phyloP scores from a whole-genome alignment of 2,888 invertebrate genomes.

The Lasius fuliginosus region DNA sequence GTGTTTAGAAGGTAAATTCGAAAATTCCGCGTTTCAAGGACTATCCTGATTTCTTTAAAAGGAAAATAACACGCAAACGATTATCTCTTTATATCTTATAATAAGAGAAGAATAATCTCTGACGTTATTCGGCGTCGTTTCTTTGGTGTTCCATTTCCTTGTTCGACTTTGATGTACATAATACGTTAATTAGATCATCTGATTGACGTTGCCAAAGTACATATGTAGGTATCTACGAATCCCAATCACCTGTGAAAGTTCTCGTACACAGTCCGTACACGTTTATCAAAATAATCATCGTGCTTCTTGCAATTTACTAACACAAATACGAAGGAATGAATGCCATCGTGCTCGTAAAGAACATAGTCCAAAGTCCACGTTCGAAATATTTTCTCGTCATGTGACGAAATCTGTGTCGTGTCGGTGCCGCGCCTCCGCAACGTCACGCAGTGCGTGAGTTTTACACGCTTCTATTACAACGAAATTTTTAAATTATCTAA shows the following conservation, averaged over 20 bases:
- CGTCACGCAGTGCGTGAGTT: not conserved
- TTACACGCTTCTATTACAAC: not conserved
- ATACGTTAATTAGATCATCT: not conserved
- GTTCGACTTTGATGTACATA: not conserved
- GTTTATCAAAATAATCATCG: not conserved
- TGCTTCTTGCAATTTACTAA: not conserved
- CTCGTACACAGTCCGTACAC: constrained; percentile 20
- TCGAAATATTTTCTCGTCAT: constrained; percentile 14
- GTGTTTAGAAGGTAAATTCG: constrained; percentile 5
- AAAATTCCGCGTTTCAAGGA: constrained; percentile 28
- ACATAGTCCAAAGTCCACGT: constrained; percentile 29
- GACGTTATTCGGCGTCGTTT: not conserved
- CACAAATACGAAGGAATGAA: not conserved
- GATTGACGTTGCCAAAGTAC: not conserved
- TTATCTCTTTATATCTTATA: not conserved
- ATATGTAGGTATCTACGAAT: not conserved
- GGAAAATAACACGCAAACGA: not conserved
- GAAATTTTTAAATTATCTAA: not conserved
- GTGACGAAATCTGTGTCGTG: not conserved
- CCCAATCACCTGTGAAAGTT: not conserved
- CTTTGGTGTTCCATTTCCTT: not conserved
- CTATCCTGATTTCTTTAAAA: constrained; percentile 43
- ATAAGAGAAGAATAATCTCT: not conserved
- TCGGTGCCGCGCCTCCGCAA: constrained; percentile 22
- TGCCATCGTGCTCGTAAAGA: not conserved